Percentiles rank a stretch among this genome's conserved stretches.
Conservation (phyloP, 2,113 vertebrate genomes). For the Elaphurus davidianus region DNA sequence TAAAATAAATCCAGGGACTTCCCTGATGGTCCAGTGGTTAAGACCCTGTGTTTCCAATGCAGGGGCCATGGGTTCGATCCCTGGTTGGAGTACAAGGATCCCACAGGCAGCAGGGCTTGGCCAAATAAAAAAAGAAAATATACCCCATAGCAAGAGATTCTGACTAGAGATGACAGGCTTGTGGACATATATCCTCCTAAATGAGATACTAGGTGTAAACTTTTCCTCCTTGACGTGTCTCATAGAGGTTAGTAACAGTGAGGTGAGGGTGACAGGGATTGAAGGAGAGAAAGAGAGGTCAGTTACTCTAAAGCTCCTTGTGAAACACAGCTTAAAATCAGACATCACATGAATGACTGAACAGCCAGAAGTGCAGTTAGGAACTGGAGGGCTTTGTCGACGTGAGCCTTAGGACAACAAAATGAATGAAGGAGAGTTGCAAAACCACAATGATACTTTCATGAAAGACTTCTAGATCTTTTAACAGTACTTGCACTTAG, state of each 20-base stretch:
- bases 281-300: background rate
- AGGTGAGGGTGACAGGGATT: background rate
- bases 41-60: background rate
- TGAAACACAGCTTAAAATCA: conserved; percentile 1
- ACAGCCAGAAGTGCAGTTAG: background rate
- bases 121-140: background rate
- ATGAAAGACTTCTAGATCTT: background rate
- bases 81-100: background rate
- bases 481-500: background rate
- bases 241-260: background rate
- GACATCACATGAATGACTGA: background rate
- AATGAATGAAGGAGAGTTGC: background rate
- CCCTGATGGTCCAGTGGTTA: background rate
- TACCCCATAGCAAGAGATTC: background rate
- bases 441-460: background rate
- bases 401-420: background rate
- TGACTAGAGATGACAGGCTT: background rate
- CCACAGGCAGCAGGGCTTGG: background rate
- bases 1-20: background rate
- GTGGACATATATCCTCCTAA: background rate
- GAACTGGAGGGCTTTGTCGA: background rate
- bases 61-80: background rate
- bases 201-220: background rate
- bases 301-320: background rate
- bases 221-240: background rate